Evolutionary conservation across 1,140 invertebrate genomes (phyloP), one percentile per base, ranked within the genome.

Genomic region (Archivesica marissinica): DNA sequence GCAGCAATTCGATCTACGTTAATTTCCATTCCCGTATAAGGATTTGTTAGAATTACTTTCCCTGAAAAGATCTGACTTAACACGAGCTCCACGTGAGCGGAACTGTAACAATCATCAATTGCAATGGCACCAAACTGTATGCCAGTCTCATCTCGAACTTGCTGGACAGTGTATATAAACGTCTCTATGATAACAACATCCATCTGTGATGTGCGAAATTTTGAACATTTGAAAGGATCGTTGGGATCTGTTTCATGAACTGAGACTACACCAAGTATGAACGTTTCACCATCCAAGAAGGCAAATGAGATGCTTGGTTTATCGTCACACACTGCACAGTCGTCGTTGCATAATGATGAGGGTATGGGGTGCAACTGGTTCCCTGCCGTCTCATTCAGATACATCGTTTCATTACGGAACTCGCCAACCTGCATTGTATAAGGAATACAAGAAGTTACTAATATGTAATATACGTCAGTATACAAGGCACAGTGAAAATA

Each of bases 81-180:
- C 11, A 90, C 88, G 15, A 79, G 86, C 17, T 82, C 83, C 2
- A 78, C 75, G 33, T 85, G 84, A 25, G 89, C 82, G 0, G 88
- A 74, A 41, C 89, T 93, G 80, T 93, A 92, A 78, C 92, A 93
- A 83, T 92, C 91, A 68, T 93, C 91, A 44, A 92, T 89, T 3
- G 87, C 88, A 20, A 93, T 74, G 1, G 89, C 91, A 20, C 92
- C 91, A 72, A 92, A 90, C 1, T 89, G 84, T 0, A 92, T 85
- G 4, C 82, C 81, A 0, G 91, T 90, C 6, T 28, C 54, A 0
- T 76, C 59, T 4, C 78, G 61, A 11, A 88, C n/a, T 15, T 90
- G 66, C 35, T 90, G 33, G 0, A 92, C 86, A 13, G 88, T 85
- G 35, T 89, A 81, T 0, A 92, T 74, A 72, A 93, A 92, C 0